Base-by-base conservation (phyloP, 2,797 vertebrate genomes). In the Microchirus variegatus region DNA sequence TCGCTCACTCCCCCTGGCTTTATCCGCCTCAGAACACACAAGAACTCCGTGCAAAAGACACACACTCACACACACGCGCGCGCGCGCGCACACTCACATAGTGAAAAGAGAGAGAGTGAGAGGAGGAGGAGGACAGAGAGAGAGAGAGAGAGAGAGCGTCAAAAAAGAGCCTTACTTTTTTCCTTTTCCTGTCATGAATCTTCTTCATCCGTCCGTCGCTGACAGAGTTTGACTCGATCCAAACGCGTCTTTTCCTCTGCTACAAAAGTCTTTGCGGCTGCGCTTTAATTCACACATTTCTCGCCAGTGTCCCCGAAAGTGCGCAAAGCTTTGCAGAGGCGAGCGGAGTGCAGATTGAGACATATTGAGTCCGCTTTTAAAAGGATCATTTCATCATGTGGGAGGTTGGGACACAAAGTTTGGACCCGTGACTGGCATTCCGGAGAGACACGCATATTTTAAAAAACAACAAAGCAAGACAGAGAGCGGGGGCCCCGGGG, bases 391-490 rank as follows among this genome's bases (percentile, higher is more conserved):
- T 89, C 89, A 90, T 97, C 95, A 95, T 96, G 96, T 96, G 95
- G 95, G 97, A 96, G 96, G 95, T 95, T 96, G 97, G 96, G 89
- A 88, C 89, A 97, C 95, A 95, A 97, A 97, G 95, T 99, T 98
- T 96, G 95, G 94, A 94, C 95, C 95, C 96, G 96, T 98, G 96
- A 99, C 96, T 97, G 95, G 96, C 96, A 98, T 99, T 97, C 96
- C 95, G 94, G 95, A 96, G 94, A 96, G 95, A 97, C 96, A 95
- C 96, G 96, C 96, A 97, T 98, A 98, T 97, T 97, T 98, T 97
- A 98, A 95, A 98, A 95, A 96, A 94, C 94, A 97, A 98, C 96
- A 98, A 98, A 96, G 96, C 94, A 89, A 93, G 93, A 94, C 91
- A 92, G 92, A 95, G 94, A 95, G 93, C 60, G 70, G 93, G 92